Evolutionary conservation across 1,140 invertebrate species (phyloP).

Genomic region (Batillaria attramentaria): DNA sequence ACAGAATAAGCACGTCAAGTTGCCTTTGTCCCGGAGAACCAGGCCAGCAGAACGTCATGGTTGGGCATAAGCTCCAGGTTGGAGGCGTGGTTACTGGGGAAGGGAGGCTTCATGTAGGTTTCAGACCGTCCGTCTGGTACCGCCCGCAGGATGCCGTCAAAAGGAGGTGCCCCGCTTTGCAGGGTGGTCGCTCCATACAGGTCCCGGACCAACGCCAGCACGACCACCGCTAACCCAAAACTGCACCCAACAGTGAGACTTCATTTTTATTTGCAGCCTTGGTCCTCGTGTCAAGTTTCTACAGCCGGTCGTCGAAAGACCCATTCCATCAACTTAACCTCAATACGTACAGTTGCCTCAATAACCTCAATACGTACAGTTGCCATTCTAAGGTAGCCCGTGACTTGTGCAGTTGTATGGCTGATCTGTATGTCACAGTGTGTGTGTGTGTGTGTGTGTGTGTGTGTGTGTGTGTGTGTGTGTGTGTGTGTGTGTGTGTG

Average conservation of each 20-base stretch:
- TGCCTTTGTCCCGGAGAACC: background rate
- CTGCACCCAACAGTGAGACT: too few species aligned
- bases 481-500: conserved; percentile 8
- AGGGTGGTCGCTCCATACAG: background rate
- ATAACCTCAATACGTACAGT: too few species aligned
- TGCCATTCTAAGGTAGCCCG: too few species aligned
- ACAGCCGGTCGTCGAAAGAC: too few species aligned
- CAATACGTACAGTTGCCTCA: too few species aligned
- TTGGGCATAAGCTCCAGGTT: background rate
- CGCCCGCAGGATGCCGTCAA: background rate
- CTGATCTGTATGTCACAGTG: background rate
- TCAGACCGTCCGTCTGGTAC: background rate
- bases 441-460: background rate
- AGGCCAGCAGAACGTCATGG: background rate
- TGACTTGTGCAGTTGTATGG: too few species aligned
- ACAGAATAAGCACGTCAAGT: too few species aligned
- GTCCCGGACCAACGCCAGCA: too few species aligned
- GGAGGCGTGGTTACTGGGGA: background rate
- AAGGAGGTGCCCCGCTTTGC: background rate
- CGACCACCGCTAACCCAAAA: too few species aligned
- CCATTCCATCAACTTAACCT: too few species aligned
- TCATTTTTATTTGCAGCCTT: too few species aligned
- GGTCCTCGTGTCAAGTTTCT: too few species aligned
- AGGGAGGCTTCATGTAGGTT: background rate
- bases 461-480: background rate